Evolutionary conservation across 2,797 vertebrate genomes (phyloP), one percentile per base, ranked within the genome.

Genomic region (Dermochelys coriacea): DNA sequence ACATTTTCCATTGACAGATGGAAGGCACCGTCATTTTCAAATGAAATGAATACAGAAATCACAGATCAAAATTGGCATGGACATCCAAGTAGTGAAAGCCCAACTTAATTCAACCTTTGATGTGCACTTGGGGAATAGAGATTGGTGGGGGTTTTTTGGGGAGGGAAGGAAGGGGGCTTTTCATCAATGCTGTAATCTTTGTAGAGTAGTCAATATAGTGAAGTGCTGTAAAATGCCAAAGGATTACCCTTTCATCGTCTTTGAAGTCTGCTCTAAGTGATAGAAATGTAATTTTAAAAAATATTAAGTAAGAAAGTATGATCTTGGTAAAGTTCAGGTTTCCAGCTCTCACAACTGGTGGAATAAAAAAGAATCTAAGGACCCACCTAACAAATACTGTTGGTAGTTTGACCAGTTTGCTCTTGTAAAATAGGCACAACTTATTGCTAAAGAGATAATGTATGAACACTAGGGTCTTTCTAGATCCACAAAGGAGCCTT

Each of bases 1-100:
- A 92, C 96, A 96, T 96, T 96, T 94, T 50, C 85, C 92, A 92
- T 86, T 95, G 94, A 95, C 97, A 98, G 97, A 98, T 98, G 97
- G 96, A 97, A 91, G 95, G 88, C 90, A 96, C 82, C 94, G 93
- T 96, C 96, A 93, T 97, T 96, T 97, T 94, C 95, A 95, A 96
- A 93, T 87, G 91, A 94, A 97, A 96, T 97, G 93, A 96, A 91
- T 93, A 92, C 89, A 92, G 96, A 96, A 96, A 95, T 96, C 96
- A 95, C 91, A 86, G 95, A 96, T 95, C 91, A 96, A 97, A 96
- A 93, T 84, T 97, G 97, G 96, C 96, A 95, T 86, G 82, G 84
- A 83, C 91, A 80, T 57, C 64, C 83, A 71, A 91, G 59, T 89
- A 94, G 82, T 93, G 91, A 80, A 85, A 91, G 91, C 90, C 84